A percentile compares a stretch with the other conserved stretches of the same genome.
phyloP scores from a whole-genome alignment of 2,888 invertebrate genomes.

The Drosophila paranaensis region DNA sequence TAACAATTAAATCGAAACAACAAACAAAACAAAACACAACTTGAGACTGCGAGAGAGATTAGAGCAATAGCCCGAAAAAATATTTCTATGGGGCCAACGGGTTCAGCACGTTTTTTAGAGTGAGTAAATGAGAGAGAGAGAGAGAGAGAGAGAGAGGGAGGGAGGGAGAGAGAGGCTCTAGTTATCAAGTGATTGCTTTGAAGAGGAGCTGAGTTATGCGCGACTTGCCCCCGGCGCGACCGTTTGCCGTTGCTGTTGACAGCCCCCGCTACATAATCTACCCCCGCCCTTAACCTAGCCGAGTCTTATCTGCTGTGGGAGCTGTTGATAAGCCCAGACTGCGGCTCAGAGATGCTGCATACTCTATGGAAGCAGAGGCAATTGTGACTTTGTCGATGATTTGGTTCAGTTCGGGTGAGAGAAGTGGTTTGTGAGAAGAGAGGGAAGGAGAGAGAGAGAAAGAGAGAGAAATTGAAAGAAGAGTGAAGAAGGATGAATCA shows the following conservation, averaged over 20 bases:
- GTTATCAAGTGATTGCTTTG: constrained; percentile 41
- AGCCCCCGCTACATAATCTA: constrained; percentile 16
- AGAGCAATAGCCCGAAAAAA: constrained; percentile 17
- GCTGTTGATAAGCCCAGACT: constrained; percentile 26
- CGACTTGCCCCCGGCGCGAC: constrained; percentile 17
- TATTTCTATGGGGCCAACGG: constrained; percentile 32
- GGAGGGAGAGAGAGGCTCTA: neutral
- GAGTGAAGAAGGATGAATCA: no score
- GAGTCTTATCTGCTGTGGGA: constrained; percentile 24
- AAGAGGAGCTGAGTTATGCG: constrained; percentile 52
- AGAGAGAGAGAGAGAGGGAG: neutral
- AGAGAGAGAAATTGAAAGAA: no score
- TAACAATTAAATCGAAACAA: constrained; percentile 70
- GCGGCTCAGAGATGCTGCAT: constrained; percentile 5
- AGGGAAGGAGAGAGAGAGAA: no score
- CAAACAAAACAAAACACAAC: constrained; percentile 38
- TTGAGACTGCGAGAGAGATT: constrained; percentile 5
- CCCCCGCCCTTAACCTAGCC: neutral
- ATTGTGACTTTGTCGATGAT: neutral
- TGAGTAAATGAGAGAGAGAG: neutral
- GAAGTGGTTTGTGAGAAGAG: neutral
- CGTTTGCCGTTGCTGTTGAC: constrained; percentile 41
- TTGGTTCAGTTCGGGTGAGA: neutral
- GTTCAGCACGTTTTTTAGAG: constrained; percentile 27
- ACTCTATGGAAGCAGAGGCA: neutral